Percentiles rank a stretch among this genome's conserved stretches.
phyloP scores from a whole-genome alignment of 1,140 invertebrate species.

The Drosophila tsacasi region DNA sequence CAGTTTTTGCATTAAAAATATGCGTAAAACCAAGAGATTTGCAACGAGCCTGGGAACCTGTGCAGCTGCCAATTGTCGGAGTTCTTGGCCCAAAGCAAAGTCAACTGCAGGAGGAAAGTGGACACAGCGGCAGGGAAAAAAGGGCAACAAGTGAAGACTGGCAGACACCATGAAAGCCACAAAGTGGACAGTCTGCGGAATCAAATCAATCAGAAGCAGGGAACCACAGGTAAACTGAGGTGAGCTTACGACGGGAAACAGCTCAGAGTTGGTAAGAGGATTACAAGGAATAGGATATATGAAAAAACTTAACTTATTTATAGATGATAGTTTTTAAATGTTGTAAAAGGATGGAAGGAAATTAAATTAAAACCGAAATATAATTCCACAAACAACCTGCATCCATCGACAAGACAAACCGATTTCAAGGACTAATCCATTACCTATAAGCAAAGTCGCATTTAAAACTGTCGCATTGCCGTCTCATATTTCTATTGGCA shows the following conservation, averaged over 20 bases:
- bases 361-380: background rate
- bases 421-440: constrained; percentile 12
- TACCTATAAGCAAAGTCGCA: background rate
- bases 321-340: background rate
- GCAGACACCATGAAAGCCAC: background rate
- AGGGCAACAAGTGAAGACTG: background rate
- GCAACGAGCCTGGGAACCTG: constrained; percentile 15
- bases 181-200: constrained; percentile 1
- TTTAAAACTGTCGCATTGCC: constrained; percentile 53
- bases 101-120: constrained; percentile 19
- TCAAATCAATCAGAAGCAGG: background rate
- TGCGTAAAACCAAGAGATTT: constrained; percentile 55
- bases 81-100: constrained; percentile 10
- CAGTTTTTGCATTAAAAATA: constrained; percentile 50
- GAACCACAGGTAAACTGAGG: background rate
- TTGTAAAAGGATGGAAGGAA: no score
- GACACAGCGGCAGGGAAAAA: background rate
- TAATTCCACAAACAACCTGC: no score
- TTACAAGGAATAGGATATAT: background rate
- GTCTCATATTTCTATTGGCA: constrained; percentile 18
- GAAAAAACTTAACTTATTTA: background rate
- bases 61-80: constrained; percentile 18
- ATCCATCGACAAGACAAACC: background rate
- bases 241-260: background rate
- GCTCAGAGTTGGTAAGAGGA: background rate